These are phyloP conservation scores for Virgularia gustaviana DNA, from an alignment of 92 coral and sea anemone species.

Conservation along the genomic window DNA sequence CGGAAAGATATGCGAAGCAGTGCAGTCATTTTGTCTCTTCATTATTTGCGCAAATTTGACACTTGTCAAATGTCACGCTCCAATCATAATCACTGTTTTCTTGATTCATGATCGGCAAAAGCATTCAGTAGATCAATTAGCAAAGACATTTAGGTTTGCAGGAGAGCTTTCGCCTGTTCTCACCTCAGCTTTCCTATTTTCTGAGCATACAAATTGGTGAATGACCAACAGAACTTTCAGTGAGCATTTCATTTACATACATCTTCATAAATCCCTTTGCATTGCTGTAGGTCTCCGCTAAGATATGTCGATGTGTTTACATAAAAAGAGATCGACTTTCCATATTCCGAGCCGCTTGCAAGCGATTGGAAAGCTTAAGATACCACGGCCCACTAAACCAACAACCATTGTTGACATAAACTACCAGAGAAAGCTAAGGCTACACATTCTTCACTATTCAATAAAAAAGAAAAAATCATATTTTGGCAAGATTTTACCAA, in stretches of 20 bases:
- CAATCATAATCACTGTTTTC: slow-evolving; percentile 30
- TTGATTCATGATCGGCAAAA: slow-evolving; percentile 18
- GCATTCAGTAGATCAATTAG: slow-evolving; percentile 38
- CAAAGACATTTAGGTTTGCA: slow-evolving; percentile 31
- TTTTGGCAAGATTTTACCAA: too few relatives aligned
- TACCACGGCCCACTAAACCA: neutral
- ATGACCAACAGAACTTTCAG: too few relatives aligned
- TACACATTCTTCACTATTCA: too few relatives aligned
- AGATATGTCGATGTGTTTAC: slow-evolving; percentile 24
- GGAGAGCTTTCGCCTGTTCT: slow-evolving; percentile 36
- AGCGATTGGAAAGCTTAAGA: neutral
- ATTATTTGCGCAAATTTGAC: slow-evolving; percentile 34
- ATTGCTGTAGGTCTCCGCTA: slow-evolving; percentile 29
- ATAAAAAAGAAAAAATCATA: too few relatives aligned
- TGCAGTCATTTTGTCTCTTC: slow-evolving; percentile 36
- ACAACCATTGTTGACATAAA: neutral
- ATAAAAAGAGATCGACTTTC: slow-evolving; percentile 3
- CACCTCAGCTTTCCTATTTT: slow-evolving; percentile 35
- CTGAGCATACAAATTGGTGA: slow-evolving; percentile 32
- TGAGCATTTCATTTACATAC: too few relatives aligned
- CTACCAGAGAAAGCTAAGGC: too few relatives aligned
- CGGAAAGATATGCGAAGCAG: slow-evolving; percentile 24
- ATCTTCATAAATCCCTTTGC: too few relatives aligned
- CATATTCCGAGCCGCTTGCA: slow-evolving; percentile 7
- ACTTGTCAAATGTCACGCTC: slow-evolving; percentile 33